phyloP scores from a whole-genome alignment of 2,797 vertebrate species.

The Anas bahamensis region DNA sequence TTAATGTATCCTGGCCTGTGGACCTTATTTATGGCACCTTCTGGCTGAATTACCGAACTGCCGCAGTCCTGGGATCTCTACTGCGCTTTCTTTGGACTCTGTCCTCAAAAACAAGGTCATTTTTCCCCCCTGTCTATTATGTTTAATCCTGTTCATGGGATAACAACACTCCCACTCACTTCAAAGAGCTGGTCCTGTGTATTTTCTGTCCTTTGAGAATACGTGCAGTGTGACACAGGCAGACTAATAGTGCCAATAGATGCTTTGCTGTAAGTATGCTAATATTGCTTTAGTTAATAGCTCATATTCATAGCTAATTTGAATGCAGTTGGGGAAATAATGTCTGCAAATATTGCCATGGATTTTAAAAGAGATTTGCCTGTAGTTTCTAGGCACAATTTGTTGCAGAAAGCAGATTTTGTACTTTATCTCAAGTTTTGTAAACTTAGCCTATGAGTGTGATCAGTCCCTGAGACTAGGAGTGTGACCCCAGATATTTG shows the following conservation, averaged over 20 bases:
- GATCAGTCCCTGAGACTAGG: neutral
- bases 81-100: neutral
- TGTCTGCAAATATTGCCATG: neutral
- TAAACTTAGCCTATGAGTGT: neutral
- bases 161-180: neutral
- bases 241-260: neutral
- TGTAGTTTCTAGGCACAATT: neutral
- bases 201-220: neutral
- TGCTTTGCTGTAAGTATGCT: neutral
- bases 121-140: neutral
- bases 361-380: neutral
- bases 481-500: neutral
- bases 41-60: neutral
- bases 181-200: neutral
- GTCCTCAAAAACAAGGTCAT: neutral
- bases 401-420: neutral
- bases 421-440: neutral
- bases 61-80: neutral
- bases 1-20: neutral
- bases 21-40: conserved; percentile 48
- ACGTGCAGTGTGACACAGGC: neutral
- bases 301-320: neutral
- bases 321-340: neutral
- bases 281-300: neutral
- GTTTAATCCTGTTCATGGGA: neutral